Conservation (phyloP, 2,888 invertebrate genomes). For the Oxyscelio sp. region DNA sequence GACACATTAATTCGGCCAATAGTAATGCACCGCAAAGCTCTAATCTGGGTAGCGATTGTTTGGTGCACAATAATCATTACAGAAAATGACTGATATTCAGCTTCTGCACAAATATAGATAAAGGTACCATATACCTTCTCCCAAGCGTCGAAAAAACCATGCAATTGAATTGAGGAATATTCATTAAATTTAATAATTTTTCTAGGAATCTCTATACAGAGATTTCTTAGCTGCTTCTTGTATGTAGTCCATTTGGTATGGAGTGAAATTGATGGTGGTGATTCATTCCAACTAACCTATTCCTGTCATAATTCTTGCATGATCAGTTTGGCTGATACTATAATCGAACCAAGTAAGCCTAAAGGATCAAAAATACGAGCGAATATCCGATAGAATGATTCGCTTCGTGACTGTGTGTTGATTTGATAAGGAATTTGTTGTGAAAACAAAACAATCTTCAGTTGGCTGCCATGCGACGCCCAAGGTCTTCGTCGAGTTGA, state of each 20-base stretch:
- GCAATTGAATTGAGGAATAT: not conserved
- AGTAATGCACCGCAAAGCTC: constrained; percentile 30
- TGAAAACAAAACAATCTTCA: not conserved
- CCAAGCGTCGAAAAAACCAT: constrained; percentile 58
- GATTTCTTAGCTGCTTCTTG: constrained; percentile 21
- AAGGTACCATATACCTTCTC: constrained; percentile 41
- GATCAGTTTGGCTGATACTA: constrained; percentile 74
- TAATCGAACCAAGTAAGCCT: constrained; percentile 73
- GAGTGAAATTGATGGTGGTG: constrained; percentile 21
- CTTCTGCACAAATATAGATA: constrained; percentile 15
- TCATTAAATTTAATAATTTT: not conserved
- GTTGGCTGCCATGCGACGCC: constrained; percentile 6
- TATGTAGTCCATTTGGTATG: constrained; percentile 52
- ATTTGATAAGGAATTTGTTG: not conserved
- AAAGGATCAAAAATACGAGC: constrained; percentile 45
- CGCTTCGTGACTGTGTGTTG: not conserved
- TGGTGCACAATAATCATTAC: constrained; percentile 35
- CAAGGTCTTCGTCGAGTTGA: not conserved
- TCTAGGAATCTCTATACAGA: constrained; percentile 60
- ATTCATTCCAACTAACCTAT: constrained; percentile 25
- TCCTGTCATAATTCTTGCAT: constrained; percentile 33
- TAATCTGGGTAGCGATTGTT: constrained; percentile 26
- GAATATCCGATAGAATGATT: constrained; percentile 55
- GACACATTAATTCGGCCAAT: constrained; percentile 17
- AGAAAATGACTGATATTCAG: not conserved